Evolutionary conservation across 2,888 invertebrate species (phyloP).

Genomic region (Salticus scenicus): DNA sequence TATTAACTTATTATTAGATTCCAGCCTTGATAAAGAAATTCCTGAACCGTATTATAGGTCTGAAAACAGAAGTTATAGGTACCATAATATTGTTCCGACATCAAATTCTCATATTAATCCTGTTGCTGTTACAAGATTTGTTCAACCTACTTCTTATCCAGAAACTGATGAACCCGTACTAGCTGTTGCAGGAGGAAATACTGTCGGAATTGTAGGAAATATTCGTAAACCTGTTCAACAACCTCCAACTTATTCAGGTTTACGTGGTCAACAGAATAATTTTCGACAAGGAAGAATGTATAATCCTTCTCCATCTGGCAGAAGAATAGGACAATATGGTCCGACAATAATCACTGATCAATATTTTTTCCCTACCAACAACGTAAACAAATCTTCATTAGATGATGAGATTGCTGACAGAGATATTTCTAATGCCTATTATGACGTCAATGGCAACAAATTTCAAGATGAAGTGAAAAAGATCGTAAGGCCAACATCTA

Average conservation of each 20-base stretch:
- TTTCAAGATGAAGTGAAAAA: slow-evolving; percentile 32
- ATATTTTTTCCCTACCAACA: slow-evolving; percentile 59
- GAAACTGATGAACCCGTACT: slow-evolving; percentile 30
- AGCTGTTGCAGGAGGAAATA: slow-evolving; percentile 32
- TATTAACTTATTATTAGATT: slow-evolving; percentile 24
- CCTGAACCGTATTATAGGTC: slow-evolving; percentile 28
- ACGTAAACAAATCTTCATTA: slow-evolving; percentile 4
- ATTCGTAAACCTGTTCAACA: slow-evolving; percentile 18
- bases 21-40: not conserved
- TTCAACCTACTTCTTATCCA: slow-evolving; percentile 49
- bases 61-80: slow-evolving; percentile 6
- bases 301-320: slow-evolving; percentile 41
- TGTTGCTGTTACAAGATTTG: slow-evolving; percentile 45
- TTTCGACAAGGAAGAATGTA: slow-evolving; percentile 54
- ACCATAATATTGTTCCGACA: not conserved
- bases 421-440: slow-evolving; percentile 47
- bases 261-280: slow-evolving; percentile 50
- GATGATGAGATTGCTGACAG: slow-evolving; percentile 20
- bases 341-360: slow-evolving; percentile 67
- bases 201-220: slow-evolving; percentile 33
- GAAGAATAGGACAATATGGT: slow-evolving; percentile 53
- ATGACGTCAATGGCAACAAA: slow-evolving; percentile 33
- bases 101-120: slow-evolving; percentile 10
- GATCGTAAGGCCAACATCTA: slow-evolving; percentile 34
- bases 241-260: not conserved